Evolutionary conservation across 2,888 invertebrate genomes (phyloP), one percentile per base, ranked within the genome.

Genomic region (Lithophane leautieri): DNA sequence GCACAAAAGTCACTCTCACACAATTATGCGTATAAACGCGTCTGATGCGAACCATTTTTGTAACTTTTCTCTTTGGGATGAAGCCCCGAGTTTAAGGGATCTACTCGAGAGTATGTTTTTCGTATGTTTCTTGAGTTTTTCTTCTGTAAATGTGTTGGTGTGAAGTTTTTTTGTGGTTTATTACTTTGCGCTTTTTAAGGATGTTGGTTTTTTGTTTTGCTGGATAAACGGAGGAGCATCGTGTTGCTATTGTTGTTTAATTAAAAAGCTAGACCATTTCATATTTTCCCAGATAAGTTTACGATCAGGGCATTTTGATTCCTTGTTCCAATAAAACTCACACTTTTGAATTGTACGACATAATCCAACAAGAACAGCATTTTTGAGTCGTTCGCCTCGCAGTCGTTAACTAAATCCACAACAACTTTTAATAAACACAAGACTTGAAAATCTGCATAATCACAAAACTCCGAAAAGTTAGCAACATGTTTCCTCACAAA

Each of bases 21-120:
- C 87, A 89, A 89, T 91, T 91, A 91, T 90, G 91, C 88, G 89
- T 89, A 88, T 88, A 91, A 89, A 88, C 89, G 86, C 81, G 88
- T 86, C 86, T 87, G 84, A 85, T 73, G 83, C 72, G 82, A 70
- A 75, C 83, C 88, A 86, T 89, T 90, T 85, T 72, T 80, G 73
- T 82, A 90, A 87, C 87, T 85, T 85, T 85, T 63, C 84, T 86
- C 78, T 84, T 86, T 76, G 60, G 68, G 80, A 79, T 73, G 75
- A 83, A 61, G 72, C 47, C 28, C 12, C 61, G 75, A 84, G 76
- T 86, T 85, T 86, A 83, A 84, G 70, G 80, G 86, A 84, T 84
- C 70, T 76, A 73, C 68, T 60, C 34, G 12, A 73, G 75, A 76
- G 68, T 86, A 74, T 85, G 81, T 82, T 87, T 76, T 78, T 78